Conservation (phyloP, 2,888 invertebrate genomes). For the Halocaridina rubra region DNA sequence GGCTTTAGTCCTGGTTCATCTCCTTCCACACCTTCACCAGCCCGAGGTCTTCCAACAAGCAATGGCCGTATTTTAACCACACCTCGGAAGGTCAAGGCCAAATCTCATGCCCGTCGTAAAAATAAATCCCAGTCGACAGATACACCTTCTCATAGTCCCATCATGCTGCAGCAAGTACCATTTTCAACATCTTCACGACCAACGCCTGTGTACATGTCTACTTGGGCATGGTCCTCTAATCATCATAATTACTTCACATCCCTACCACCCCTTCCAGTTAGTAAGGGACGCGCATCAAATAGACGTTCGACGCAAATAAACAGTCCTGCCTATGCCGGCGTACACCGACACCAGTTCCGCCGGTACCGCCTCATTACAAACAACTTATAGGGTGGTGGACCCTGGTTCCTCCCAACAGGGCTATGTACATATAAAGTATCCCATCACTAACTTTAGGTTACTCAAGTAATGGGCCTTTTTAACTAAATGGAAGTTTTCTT, state of each 20-base stretch:
- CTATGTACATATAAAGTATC: constrained; percentile 21
- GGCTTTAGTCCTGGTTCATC: constrained; percentile 28
- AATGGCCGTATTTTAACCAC: constrained; percentile 25
- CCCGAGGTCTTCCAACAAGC: background rate
- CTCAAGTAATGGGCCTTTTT: background rate
- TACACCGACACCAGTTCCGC: constrained; percentile 24
- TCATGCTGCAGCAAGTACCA: background rate
- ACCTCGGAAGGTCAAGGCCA: constrained; percentile 39
- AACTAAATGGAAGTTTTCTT: background rate
- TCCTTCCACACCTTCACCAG: constrained; percentile 25
- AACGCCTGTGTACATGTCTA: constrained; percentile 28
- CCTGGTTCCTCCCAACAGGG: constrained; percentile 30
- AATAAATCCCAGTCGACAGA: background rate
- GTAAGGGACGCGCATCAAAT: constrained; percentile 9
- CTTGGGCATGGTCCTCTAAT: constrained; percentile 28
- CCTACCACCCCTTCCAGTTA: constrained; percentile 10
- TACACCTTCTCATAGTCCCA: background rate
- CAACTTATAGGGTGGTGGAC: constrained; percentile 33
- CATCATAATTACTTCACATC: constrained; percentile 22
- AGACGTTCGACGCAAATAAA: constrained; percentile 21
- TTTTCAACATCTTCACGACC: constrained; percentile 23
- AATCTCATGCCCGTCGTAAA: constrained; percentile 14
- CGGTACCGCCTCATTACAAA: constrained; percentile 29
- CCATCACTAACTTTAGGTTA: background rate
- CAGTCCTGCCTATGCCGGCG: constrained; percentile 21